Evolutionary conservation across 37 sponge, comb jelly and placozoan genomes (phyloP).

Genomic region (Petrosia ficiformis): DNA sequence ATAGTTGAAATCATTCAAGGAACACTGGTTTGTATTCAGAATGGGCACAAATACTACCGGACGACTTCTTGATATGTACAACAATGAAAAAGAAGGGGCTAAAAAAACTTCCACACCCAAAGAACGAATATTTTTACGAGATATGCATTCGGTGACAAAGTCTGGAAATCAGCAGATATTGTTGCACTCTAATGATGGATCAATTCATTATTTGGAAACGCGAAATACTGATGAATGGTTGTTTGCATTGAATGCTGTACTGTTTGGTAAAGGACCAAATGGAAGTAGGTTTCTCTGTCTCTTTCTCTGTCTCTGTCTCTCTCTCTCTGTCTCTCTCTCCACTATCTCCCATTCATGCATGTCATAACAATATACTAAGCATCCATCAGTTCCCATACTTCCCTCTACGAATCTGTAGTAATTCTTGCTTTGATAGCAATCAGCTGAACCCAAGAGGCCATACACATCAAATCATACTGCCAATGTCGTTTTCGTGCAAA

Average conservation of each 20-base stretch:
- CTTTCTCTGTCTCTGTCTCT: too few species aligned
- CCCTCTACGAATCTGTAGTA: too few species aligned
- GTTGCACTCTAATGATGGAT: constrained; percentile 29
- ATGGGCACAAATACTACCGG: constrained; percentile 8
- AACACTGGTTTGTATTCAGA: constrained; percentile 47
- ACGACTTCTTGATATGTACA: constrained; percentile 20
- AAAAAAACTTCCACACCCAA: constrained; percentile 24
- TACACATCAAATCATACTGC: too few species aligned
- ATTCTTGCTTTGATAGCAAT: too few species aligned
- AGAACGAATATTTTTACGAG: constrained; percentile 6
- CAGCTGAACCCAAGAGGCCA: too few species aligned
- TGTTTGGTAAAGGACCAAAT: constrained; percentile 33
- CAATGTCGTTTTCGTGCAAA: too few species aligned
- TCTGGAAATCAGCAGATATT: constrained; percentile 10
- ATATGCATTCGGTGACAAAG: not conserved
- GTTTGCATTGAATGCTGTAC: constrained; percentile 56
- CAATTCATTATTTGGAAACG: constrained; percentile 28
- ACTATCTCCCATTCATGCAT: too few species aligned
- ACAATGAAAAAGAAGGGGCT: constrained; percentile 32
- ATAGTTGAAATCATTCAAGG: constrained; percentile 49
- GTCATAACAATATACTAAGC: too few species aligned
- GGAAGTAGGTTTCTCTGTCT: constrained; percentile 61
- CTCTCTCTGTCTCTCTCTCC: too few species aligned
- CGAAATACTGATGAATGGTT: constrained; percentile 43
- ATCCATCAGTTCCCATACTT: too few species aligned